Evolutionary conservation across 1,140 invertebrate species (phyloP).

Genomic region (Drosophila kepulauana): DNA sequence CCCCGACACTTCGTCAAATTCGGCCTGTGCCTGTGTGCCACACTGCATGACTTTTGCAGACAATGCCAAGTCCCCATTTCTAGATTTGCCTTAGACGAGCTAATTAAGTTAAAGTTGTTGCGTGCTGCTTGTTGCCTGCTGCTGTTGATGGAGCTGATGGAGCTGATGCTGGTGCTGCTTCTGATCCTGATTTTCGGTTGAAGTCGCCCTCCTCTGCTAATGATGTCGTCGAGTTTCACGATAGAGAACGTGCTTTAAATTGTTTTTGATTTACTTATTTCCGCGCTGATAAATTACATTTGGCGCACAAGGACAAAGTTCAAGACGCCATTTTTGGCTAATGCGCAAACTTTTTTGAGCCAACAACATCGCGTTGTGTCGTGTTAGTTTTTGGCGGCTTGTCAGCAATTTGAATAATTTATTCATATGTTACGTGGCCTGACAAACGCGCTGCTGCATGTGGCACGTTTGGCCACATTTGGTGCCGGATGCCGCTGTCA

Average conservation of each 20-base stretch:
- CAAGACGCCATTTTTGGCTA: conserved; percentile 75
- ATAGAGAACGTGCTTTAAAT: conserved; percentile 72
- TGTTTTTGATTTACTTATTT: conserved; percentile 84
- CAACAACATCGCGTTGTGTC: conserved; percentile 1
- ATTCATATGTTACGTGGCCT: conserved; percentile 80
- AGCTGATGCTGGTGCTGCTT: conserved; percentile 3
- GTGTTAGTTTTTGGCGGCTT: conserved; percentile 57
- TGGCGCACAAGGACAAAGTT: conserved; percentile 61
- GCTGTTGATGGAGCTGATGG: conserved; percentile 1
- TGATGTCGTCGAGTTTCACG: conserved; percentile 46
- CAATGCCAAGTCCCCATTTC: conserved; percentile 60
- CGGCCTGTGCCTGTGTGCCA: conserved; percentile 16
- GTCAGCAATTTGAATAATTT: conserved; percentile 78
- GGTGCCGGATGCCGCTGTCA: conserved; percentile 33
- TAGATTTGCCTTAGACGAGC: conserved; percentile 67
- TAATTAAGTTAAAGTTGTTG: conserved; percentile 79
- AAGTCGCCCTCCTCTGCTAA: conserved; percentile 47
- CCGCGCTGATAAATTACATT: conserved; percentile 82
- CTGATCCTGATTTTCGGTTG: not conserved
- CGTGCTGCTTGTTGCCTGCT: not conserved
- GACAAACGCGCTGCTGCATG: conserved; percentile 52
- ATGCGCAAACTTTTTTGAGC: conserved; percentile 70
- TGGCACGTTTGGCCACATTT: conserved; percentile 37
- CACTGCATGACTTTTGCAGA: conserved; percentile 76
- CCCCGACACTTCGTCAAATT: not conserved